Percentiles rank a stretch among this genome's conserved stretches.
Conservation (phyloP, 1,140 invertebrate genomes). For the Drosophila santomea region DNA sequence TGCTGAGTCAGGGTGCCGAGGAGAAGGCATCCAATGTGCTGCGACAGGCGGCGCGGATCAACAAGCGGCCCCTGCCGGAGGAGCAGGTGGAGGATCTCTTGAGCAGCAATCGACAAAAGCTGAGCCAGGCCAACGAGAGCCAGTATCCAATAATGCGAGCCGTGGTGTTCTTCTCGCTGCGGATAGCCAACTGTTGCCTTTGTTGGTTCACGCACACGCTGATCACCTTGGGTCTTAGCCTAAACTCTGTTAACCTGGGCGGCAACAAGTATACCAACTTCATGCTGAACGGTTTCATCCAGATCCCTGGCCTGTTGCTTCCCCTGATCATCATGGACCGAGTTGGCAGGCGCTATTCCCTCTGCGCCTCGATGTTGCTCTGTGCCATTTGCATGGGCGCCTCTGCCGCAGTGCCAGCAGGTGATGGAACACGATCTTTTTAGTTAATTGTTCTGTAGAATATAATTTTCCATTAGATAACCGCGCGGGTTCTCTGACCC, state of each 20-base stretch:
- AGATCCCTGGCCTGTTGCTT: constrained; percentile 89
- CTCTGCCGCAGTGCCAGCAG: constrained; percentile 56
- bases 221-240: constrained; percentile 92
- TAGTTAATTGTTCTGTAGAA: neutral
- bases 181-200: constrained; percentile 88
- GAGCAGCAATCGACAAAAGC: constrained; percentile 57
- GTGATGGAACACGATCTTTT: constrained; percentile 20
- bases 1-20: constrained; percentile 89
- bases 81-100: constrained; percentile 85
- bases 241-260: constrained; percentile 90
- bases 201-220: constrained; percentile 90
- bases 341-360: constrained; percentile 87
- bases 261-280: constrained; percentile 91
- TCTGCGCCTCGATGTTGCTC: constrained; percentile 87
- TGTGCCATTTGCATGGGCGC: constrained; percentile 86
- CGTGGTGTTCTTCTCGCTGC: constrained; percentile 78
- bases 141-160: constrained; percentile 70
- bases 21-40: constrained; percentile 87
- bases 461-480: constrained; percentile 62
- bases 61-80: constrained; percentile 87
- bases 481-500: constrained; percentile 84
- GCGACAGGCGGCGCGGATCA: constrained; percentile 88
- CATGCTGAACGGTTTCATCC: constrained; percentile 89
- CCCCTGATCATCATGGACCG: constrained; percentile 88
- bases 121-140: constrained; percentile 66